These are phyloP conservation scores for Agrochola circellaris DNA, from an alignment of 2,888 invertebrate species.

Conservation along the genomic window DNA sequence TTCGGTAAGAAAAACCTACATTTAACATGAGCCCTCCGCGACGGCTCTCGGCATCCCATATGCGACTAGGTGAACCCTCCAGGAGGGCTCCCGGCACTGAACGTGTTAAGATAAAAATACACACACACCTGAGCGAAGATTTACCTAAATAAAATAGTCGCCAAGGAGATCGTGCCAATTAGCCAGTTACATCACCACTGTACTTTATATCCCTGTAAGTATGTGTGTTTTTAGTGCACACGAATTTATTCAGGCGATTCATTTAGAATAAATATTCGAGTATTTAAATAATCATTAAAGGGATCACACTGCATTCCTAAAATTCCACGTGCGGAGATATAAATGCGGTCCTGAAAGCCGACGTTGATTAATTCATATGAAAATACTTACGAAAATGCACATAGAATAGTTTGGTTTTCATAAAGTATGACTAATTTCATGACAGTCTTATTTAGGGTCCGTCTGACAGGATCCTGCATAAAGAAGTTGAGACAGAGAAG, in stretches of 20 bases:
- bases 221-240: constrained; percentile 37
- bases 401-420: constrained; percentile 44
- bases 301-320: constrained; percentile 44
- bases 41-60: too few relatives aligned
- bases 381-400: constrained; percentile 44
- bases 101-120: constrained; percentile 25
- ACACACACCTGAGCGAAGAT: constrained; percentile 9
- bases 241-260: constrained; percentile 37
- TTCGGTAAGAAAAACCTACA: too few relatives aligned
- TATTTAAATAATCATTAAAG: constrained; percentile 58
- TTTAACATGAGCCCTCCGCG: too few relatives aligned
- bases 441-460: constrained; percentile 16
- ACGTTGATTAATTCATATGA: constrained; percentile 52
- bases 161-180: constrained; percentile 58
- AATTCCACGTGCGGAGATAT: constrained; percentile 48
- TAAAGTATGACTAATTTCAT: constrained; percentile 39
- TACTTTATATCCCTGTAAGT: constrained; percentile 33
- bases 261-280: constrained; percentile 46
- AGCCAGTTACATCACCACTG: constrained; percentile 36
- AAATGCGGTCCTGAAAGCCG: constrained; percentile 54
- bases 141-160: constrained; percentile 39
- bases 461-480: constrained; percentile 1
- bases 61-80: too few relatives aligned
- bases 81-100: too few relatives aligned
- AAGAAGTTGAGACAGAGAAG: neutral